These are phyloP conservation scores for Rhyacichthys aspro DNA, from an alignment of 2,797 vertebrate genomes.

Conservation along the genomic window DNA sequence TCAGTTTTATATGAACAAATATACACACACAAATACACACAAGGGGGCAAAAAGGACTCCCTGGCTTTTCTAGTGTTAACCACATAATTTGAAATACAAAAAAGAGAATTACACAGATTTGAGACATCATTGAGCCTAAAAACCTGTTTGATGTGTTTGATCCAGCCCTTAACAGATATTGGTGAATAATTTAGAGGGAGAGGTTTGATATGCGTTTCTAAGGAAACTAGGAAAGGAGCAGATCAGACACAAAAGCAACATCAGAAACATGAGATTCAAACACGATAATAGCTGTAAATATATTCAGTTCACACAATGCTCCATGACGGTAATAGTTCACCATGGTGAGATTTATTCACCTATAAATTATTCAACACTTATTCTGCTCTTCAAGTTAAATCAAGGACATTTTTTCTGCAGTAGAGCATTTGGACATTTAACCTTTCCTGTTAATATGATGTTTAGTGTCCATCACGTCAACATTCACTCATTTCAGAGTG, in stretches of 20 bases:
- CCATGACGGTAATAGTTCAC: conserved; percentile 30
- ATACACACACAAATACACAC: too few species aligned
- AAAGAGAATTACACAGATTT: conserved; percentile 17
- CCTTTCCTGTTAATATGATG: conserved; percentile 6
- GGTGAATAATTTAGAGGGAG: conserved; percentile 75
- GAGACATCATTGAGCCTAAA: conserved; percentile 32
- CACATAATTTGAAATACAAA: conserved; percentile 21
- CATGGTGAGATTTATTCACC: conserved; percentile 26
- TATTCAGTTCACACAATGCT: conserved; percentile 45
- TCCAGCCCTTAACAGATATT: conserved; percentile 59
- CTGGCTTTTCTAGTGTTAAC: too few species aligned
- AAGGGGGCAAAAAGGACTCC: too few species aligned
- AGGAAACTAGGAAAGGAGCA: conserved; percentile 62
- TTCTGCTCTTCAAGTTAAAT: conserved; percentile 24
- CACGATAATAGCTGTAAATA: conserved; percentile 58
- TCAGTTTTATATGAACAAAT: too few species aligned
- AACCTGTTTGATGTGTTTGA: conserved; percentile 48
- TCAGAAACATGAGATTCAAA: conserved; percentile 53
- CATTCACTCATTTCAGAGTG: neutral
- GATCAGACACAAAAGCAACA: conserved; percentile 43
- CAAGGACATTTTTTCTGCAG: conserved; percentile 20
- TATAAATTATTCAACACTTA: conserved; percentile 48
- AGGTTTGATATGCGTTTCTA: conserved; percentile 67
- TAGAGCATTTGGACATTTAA: conserved; percentile 9
- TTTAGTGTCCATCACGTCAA: neutral